Base-by-base conservation (phyloP, 1,140 invertebrate genomes). In the Euwallacea fornicatus region DNA sequence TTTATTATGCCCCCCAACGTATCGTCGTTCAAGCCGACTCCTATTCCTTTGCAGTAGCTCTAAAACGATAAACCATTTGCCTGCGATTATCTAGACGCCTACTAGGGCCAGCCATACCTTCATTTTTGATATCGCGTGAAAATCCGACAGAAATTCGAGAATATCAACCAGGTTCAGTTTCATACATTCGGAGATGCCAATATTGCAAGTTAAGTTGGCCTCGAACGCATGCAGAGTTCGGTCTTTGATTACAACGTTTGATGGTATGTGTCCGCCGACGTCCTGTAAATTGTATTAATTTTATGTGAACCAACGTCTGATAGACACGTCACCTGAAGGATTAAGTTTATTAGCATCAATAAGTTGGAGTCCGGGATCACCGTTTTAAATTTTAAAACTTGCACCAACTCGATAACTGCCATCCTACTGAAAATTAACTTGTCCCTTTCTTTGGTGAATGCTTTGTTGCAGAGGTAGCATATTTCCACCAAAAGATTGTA, bases 61-160 rank as follows among this genome's bases (percentile, higher is more conserved):
- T 94, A 76, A 46, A 83, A 84, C 11, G 6, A 33, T 1, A 33
- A 33, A 33, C 21, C 21, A 33, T 33, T 33, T 33, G 21, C 21
- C 4, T 33, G 21, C 21, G 21, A 4, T 33, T 33, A 4, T 33
- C 21, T 33, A 4, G 21, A 33, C 21, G 54, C 2, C 16, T 15
- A 15, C 16, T 56, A 56, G 4, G 4, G 16, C 3, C 10, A 16
- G 43, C 55, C 8, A 74, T 83, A 96, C 95, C 88, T 99, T 99
- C 41, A 99, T 91, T 87, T 98, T 98, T 66, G 91, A 95, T 54
- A 99, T 87, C 0, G 97, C 95, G 79, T 99, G 96, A 76, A 98
- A 93, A 82, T 99, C 98, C 9, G 93, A 90, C 71, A 99, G 86
- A 80, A 99, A 98, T 62, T 99, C 97, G 11, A 99, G 85, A 64